Evolutionary conservation across 2,797 vertebrate species (phyloP).

Genomic region (Pteropus rufus): DNA sequence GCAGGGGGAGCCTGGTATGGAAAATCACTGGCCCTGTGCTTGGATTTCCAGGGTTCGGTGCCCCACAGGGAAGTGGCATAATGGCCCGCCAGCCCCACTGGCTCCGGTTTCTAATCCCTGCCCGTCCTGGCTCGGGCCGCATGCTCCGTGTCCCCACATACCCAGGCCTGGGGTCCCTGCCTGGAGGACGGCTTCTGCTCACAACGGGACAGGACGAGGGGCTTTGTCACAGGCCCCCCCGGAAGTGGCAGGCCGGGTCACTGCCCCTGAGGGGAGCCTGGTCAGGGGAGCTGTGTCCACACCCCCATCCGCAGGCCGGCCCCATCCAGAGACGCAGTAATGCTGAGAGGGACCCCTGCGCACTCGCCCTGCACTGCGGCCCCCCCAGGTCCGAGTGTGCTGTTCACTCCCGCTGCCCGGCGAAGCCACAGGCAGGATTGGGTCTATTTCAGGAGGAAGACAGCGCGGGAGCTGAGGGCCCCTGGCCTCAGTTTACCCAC

Average conservation of each 20-base stretch:
- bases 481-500: background rate
- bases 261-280: background rate
- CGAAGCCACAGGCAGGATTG: background rate
- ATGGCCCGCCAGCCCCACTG: background rate
- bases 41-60: background rate
- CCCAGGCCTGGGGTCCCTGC: background rate
- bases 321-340: background rate
- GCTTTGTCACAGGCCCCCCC: background rate
- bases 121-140: background rate
- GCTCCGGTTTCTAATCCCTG: slow-evolving; percentile 3
- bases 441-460: background rate
- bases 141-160: rapidly evolving
- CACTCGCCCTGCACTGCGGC: background rate
- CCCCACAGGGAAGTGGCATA: background rate
- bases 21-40: background rate
- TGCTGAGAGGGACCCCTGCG: background rate
- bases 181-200: too few species aligned
- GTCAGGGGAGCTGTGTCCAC: rapidly evolving
- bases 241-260: rapidly evolving
- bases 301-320: rapidly evolving
- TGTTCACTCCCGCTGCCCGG: rapidly evolving
- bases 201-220: background rate
- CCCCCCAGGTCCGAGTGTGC: rapidly evolving
- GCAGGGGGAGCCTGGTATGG: background rate
- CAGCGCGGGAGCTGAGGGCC: rapidly evolving